Conservation (phyloP, 2,113 vertebrate species). For the Sisor rabdophorus region DNA sequence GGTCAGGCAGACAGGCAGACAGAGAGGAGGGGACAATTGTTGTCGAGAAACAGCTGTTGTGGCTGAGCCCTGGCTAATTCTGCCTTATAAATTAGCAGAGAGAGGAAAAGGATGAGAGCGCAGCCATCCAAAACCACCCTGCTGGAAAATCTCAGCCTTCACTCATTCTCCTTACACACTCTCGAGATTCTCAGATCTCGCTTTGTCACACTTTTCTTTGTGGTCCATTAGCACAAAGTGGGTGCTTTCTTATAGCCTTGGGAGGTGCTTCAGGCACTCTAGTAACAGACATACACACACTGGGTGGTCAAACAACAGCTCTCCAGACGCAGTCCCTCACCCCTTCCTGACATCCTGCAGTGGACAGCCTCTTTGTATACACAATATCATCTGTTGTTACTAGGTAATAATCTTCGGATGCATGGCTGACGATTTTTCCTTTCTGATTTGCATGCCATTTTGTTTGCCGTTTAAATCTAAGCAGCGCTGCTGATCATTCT, state of each 20-base stretch:
- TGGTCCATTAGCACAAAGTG: conserved; percentile 15
- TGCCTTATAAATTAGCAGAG: conserved; percentile 27
- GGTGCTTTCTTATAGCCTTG: conserved; percentile 25
- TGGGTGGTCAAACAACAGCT: conserved; percentile 39
- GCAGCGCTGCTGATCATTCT: neutral
- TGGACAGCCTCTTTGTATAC: conserved; percentile 34
- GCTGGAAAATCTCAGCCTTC: conserved; percentile 34
- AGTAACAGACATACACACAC: conserved; percentile 19
- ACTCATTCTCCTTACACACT: conserved; percentile 25
- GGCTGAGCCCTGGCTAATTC: conserved; percentile 20
- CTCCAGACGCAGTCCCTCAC: conserved; percentile 37
- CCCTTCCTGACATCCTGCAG: conserved; percentile 30
- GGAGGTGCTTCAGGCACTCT: conserved; percentile 13
- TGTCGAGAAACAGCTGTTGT: conserved; percentile 28
- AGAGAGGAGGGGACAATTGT: neutral
- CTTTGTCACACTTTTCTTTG: conserved; percentile 42
- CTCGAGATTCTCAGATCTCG: conserved; percentile 16
- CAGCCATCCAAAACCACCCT: conserved; percentile 25
- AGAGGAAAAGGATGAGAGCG: conserved; percentile 20
- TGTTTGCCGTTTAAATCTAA: neutral
- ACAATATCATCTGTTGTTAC: conserved; percentile 16
- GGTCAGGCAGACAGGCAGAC: conserved; percentile 21
- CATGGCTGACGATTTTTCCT: neutral
- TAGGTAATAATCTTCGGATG: conserved; percentile 13
- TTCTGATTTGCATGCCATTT: neutral